Evolutionary conservation across 2,797 vertebrate genomes (phyloP), one percentile per base, ranked within the genome.

Genomic region (Acanthiza pusilla): DNA sequence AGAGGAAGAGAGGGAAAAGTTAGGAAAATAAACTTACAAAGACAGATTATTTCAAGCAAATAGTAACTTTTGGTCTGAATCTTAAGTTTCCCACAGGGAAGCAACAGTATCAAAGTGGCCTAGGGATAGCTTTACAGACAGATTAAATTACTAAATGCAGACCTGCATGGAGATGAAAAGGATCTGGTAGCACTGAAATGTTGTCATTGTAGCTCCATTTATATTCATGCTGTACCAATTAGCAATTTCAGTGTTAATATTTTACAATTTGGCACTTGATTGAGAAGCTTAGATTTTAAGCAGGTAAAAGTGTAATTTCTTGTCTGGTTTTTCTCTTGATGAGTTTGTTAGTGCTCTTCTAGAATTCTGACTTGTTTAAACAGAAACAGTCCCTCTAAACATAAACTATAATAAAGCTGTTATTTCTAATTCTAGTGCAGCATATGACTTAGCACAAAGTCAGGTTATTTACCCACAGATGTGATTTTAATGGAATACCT

Each of bases 11-110:
- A 48, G 19, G 19, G 22, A 82, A 67, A 48, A 43, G 47, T 77
- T 89, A 29, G 17, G 53, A 88, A 92, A 95, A 93, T 90, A 91
- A 94, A 85, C 60, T 61, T 81, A 55, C 0, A 0, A 26, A 65
- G 77, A 71, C 72, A 77, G 47, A 57, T 91, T 77, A 79, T 86
- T 89, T 96, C 73, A 94, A 80, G 79, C 60, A 82, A 76, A 51
- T 62, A 58, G n/a, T 73, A 81, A 87, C 85, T 91, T 74, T 62
- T 67, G 54, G n/a, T 93, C 40, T 74, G 88, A 80, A 74, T 75
- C 40, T 32, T 63, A 36, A 4, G 4, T 94, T 94, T 92, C 48
- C 77, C 78, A 40, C 58, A 85, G 76, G 85, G 61, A 89, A 95
- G n/a, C 53, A 72, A 22, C 16, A 51, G 23, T 54, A 43, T 78